Evolutionary conservation across 2,113 vertebrate genomes (phyloP).

Genomic region (sheep (Ovis aries)): DNA sequence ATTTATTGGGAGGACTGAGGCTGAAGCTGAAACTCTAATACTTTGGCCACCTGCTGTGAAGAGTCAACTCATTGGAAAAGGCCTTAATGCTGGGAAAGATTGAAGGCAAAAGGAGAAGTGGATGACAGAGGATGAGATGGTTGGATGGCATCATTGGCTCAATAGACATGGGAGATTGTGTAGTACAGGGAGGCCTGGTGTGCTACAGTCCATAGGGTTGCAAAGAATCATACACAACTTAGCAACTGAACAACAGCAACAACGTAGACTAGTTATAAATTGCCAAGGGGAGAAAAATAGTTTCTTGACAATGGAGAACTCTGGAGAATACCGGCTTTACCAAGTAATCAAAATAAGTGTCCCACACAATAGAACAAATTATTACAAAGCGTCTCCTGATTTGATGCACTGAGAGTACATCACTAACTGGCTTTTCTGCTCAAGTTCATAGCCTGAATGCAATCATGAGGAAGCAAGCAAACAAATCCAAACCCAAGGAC

Average conservation of each 20-base stretch:
- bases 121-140: neutral
- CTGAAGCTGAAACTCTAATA: neutral
- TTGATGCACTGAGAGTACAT: neutral
- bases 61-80: neutral
- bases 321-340: neutral
- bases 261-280: neutral
- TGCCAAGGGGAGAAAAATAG: neutral
- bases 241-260: neutral
- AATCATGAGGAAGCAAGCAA: neutral
- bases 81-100: neutral
- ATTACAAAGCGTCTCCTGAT: neutral
- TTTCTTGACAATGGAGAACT: neutral
- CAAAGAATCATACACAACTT: neutral
- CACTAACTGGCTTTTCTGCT: neutral
- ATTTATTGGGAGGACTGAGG: neutral
- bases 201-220: neutral
- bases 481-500: neutral
- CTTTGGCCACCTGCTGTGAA: neutral
- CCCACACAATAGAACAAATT: too few species aligned
- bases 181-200: neutral
- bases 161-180: neutral
- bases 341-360: neutral
- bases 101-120: neutral
- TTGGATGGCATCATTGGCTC: neutral
- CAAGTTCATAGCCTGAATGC: neutral